phyloP scores from a whole-genome alignment of 2,113 vertebrate genomes.

The Cacatua alba region DNA sequence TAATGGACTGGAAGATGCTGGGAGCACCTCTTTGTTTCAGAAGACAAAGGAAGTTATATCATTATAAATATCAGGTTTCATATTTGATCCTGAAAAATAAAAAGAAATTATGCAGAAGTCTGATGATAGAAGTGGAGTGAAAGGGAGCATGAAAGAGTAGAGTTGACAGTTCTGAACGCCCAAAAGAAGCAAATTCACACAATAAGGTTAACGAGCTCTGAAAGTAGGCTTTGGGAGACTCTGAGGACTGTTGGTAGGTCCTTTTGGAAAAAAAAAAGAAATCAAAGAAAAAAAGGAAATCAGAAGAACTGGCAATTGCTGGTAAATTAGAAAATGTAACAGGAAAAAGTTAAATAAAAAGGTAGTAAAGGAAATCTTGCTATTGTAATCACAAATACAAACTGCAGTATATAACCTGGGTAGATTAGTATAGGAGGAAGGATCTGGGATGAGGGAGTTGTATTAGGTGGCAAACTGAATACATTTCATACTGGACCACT shows the following conservation, averaged over 20 bases:
- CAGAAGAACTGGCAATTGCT: background rate
- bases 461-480: background rate
- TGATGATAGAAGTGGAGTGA: background rate
- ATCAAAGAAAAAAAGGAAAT: background rate
- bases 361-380: background rate
- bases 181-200: background rate
- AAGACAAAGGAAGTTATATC: background rate
- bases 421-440: background rate
- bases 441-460: background rate
- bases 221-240: background rate
- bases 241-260: background rate
- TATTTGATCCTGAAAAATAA: background rate
- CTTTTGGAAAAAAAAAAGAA: background rate
- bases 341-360: background rate
- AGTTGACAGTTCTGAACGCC: background rate
- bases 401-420: background rate
- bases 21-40: background rate
- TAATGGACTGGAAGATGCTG: background rate
- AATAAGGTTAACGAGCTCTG: background rate
- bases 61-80: background rate
- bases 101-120: background rate
- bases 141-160: background rate
- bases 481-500: background rate
- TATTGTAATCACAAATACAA: background rate
- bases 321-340: background rate